Conservation (phyloP, 2,113 vertebrate genomes). For the Marcusenius ussheri region DNA sequence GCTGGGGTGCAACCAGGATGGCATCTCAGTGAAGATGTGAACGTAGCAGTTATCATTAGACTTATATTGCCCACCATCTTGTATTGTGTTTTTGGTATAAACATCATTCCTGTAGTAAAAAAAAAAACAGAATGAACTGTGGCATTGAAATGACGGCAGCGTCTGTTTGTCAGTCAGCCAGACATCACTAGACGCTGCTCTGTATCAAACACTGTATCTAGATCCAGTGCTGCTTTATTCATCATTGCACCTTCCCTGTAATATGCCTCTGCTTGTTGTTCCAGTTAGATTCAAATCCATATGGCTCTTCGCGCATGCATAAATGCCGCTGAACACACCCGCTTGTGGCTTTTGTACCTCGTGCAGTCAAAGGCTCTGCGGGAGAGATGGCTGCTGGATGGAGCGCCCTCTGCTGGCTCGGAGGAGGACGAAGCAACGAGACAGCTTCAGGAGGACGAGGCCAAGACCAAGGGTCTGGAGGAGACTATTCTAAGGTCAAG, state of each 20-base stretch:
- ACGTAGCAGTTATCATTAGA: not conserved
- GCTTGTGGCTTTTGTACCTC: not conserved
- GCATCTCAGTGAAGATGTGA: not conserved
- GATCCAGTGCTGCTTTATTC: not conserved
- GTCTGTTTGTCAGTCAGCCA: not conserved
- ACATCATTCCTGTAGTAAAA: not conserved
- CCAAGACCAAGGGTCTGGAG: conserved; percentile 71
- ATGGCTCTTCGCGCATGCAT: not conserved
- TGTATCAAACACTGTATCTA: not conserved
- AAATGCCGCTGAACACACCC: not conserved
- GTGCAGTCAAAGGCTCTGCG: conserved; percentile 80
- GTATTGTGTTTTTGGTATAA: not conserved
- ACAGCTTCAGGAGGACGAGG: conserved; percentile 77
- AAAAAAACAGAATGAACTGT: not conserved
- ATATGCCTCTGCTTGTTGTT: not conserved
- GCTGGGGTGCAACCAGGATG: not conserved
- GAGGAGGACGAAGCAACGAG: conserved; percentile 72
- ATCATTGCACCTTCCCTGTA: not conserved
- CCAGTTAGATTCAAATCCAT: not conserved
- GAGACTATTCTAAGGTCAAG: conserved; percentile 74
- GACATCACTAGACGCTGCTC: not conserved
- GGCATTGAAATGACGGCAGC: not conserved
- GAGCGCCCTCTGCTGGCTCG: conserved; percentile 63
- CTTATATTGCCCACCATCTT: not conserved
- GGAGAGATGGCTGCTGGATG: conserved; percentile 89